These are phyloP conservation scores for Anomalospiza imberbis DNA, from an alignment of 2,797 vertebrate species.

Conservation along the genomic window DNA sequence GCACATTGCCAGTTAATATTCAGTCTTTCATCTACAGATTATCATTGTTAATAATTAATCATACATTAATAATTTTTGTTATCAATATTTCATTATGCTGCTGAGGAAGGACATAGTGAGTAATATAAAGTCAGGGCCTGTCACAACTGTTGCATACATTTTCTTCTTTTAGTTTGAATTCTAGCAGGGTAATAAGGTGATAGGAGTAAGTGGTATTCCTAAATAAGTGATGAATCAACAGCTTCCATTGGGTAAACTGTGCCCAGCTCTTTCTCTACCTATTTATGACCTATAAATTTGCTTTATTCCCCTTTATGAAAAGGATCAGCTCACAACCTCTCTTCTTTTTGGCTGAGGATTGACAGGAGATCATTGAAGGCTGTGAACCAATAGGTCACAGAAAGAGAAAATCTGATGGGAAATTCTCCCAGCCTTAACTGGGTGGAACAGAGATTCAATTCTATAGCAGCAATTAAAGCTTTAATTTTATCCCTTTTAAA, in stretches of 20 bases:
- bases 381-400: not conserved
- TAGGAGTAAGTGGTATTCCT: not conserved
- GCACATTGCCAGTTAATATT: not conserved
- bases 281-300: not conserved
- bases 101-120: not conserved
- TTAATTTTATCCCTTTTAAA: not conserved
- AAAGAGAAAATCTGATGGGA: not conserved
- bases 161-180: not conserved
- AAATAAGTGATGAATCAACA: not conserved
- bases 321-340: not conserved
- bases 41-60: not conserved
- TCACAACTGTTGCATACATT: not conserved
- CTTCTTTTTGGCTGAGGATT: not conserved
- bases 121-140: not conserved
- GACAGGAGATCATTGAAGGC: not conserved
- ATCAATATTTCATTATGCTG: not conserved
- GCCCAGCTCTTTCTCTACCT: not conserved
- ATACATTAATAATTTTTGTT: not conserved
- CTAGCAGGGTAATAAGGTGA: not conserved
- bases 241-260: not conserved
- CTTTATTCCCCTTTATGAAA: not conserved
- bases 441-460: not conserved
- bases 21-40: not conserved
- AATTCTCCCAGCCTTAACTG: not conserved
- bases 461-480: not conserved